Percentiles rank a stretch among this genome's conserved stretches.
These are phyloP conservation scores for Oscheius onirici DNA, from an alignment of 2,888 invertebrate species.

Conservation along the genomic window DNA sequence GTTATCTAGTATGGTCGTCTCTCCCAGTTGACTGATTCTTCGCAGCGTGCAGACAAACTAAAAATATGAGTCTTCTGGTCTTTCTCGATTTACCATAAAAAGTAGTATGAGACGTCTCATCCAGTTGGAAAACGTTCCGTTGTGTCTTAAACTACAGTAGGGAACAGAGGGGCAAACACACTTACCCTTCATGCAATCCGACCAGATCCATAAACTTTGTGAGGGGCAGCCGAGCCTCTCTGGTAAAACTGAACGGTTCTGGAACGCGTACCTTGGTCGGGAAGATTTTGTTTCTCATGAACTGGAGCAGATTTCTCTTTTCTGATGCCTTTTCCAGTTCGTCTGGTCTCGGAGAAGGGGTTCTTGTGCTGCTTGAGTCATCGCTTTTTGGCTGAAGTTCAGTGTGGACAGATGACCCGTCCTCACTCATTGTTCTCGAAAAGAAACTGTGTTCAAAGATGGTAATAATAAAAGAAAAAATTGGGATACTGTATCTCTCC, in stretches of 20 bases:
- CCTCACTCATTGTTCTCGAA: neutral
- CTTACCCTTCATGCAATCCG: conserved; percentile 2
- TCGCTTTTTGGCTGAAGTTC: neutral
- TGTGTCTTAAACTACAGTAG: neutral
- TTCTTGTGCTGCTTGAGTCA: neutral
- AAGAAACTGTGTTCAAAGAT: too few relatives aligned
- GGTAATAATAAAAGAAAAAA: too few relatives aligned
- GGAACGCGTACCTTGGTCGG: neutral
- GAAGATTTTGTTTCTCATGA: conserved; percentile 7
- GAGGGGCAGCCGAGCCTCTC: neutral
- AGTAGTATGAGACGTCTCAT: too few relatives aligned
- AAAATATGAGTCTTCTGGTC: neutral
- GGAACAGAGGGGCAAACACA: neutral
- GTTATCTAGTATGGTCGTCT: neutral
- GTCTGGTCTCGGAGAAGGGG: neutral
- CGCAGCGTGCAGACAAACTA: neutral
- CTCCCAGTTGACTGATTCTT: neutral
- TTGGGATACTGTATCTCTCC: too few relatives aligned
- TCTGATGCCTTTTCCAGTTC: neutral
- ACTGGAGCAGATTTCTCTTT: conserved; percentile 7
- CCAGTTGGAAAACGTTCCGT: too few relatives aligned
- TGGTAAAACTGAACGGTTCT: neutral
- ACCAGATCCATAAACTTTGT: neutral
- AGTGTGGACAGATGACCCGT: neutral
- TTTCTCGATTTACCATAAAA: neutral